These are phyloP conservation scores for Typhlomys cinereus DNA, from an alignment of 2,113 vertebrate species.

Conservation along the genomic window DNA sequence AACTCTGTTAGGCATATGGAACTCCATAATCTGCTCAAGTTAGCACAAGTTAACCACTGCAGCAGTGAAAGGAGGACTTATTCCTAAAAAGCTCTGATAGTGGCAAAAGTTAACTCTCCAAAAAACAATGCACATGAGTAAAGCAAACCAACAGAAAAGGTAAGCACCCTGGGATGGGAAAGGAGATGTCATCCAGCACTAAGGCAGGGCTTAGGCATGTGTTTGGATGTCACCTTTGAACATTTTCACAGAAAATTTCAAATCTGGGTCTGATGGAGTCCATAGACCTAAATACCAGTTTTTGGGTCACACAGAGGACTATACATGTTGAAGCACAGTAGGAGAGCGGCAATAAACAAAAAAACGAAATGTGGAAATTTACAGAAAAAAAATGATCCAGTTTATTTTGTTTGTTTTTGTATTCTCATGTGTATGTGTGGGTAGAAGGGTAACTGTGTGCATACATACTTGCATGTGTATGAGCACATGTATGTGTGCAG, in stretches of 20 bases:
- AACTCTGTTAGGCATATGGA: background rate
- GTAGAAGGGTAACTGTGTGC: too few relatives aligned
- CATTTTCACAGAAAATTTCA: background rate
- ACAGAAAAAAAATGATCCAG: background rate
- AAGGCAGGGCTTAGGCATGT: background rate
- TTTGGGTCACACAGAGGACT: background rate
- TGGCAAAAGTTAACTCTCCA: background rate
- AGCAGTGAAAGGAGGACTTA: background rate
- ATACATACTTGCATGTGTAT: too few relatives aligned
- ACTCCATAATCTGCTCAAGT: background rate
- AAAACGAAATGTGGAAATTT: background rate
- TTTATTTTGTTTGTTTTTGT: too few relatives aligned
- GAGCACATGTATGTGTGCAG: too few relatives aligned
- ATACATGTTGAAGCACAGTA: background rate
- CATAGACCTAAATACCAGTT: background rate
- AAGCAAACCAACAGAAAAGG: background rate
- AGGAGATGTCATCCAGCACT: background rate
- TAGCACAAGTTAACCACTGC: background rate
- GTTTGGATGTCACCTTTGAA: background rate
- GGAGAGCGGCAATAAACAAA: background rate
- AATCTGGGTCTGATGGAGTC: background rate
- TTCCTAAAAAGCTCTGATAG: background rate
- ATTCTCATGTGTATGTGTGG: too few relatives aligned
- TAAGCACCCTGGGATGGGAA: background rate
- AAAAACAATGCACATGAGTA: background rate